Base-by-base conservation (phyloP, 2,888 invertebrate species). In the Aphodius sticticus region DNA sequence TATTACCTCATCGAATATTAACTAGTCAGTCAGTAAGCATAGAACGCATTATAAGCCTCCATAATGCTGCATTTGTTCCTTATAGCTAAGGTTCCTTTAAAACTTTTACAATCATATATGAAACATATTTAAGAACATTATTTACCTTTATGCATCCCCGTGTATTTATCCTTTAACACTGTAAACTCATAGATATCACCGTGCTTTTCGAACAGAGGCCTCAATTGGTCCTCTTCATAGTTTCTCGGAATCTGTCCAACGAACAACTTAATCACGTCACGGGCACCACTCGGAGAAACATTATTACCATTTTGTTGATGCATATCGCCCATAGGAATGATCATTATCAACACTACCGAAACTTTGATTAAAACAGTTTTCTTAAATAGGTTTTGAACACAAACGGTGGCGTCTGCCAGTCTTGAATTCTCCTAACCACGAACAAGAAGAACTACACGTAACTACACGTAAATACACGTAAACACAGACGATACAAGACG, bases 121-220 rank as follows among this genome's bases (percentile, higher is more conserved):
- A 26, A 26, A 26, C 26, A 26, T 26, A 26, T 2, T 26, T 26
- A 26, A 26, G 2, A 26, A 3, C 26, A 26, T 26, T 26, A 26
- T 26, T 26, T 88, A 96, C 97, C 97, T 94, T 97, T 97, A 90
- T 97, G 97, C 94, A 97, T 96, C 83, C 97, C 97, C 80, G 97
- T 97, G 91, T 96, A 95, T 88, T 97, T 96, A 90, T 98, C 97
- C 92, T 97, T 97, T 85, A 98, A 93, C 81, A 98, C 96, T 82
- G 97, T 96, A 87, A 98, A 94, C 92, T 98, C 97, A 90, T 96
- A 97, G 88, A 97, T 97, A 89, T 96, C 96, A 79, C 97, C 97
- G 86, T 96, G 97, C 89, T 96, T 95, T 89, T 97, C 97, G 89
- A 97, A 97, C 92, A 97, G 94, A 69, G 97, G 97, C 77, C 96